These are phyloP conservation scores for Nomada ferruginata DNA, from an alignment of 2,888 invertebrate species.

Conservation along the genomic window DNA sequence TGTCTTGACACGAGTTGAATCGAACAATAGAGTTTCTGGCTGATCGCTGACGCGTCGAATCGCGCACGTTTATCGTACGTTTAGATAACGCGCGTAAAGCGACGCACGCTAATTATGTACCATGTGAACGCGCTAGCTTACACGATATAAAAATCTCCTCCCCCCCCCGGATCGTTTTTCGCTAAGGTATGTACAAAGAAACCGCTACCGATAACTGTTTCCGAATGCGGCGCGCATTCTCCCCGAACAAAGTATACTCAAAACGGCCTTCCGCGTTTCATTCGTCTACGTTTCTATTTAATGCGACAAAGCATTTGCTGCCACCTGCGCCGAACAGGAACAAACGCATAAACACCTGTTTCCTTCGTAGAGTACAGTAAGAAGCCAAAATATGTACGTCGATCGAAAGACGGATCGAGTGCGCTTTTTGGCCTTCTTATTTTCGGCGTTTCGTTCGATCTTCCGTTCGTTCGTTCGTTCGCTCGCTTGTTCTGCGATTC, in stretches of 20 bases:
- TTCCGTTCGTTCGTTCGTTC: constrained; percentile 37
- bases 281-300: constrained; percentile 5
- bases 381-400: constrained; percentile 1
- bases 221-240: constrained; percentile 31
- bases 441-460: background rate
- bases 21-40: constrained; percentile 23
- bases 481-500: constrained; percentile 18
- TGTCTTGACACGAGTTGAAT: constrained; percentile 19
- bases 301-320: constrained; percentile 4
- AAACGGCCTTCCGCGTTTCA: background rate
- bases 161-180: constrained; percentile 19
- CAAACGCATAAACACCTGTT: constrained; percentile 24
- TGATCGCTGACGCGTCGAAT: constrained; percentile 4
- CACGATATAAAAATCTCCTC: constrained; percentile 51
- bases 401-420: constrained; percentile 34
- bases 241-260: constrained; percentile 14
- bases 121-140: constrained; percentile 6
- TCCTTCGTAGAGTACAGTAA: background rate
- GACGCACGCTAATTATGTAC: constrained; percentile 26
- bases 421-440: background rate
- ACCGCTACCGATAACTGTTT: constrained; percentile 37
- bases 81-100: constrained; percentile 10
- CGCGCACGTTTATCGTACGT: constrained; percentile 11
- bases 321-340: constrained; percentile 23
- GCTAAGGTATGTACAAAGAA: constrained; percentile 46